Base-by-base conservation (phyloP, 30 jellyfish, hydroid and myxozoan genomes). In the Chironex yamaguchii region DNA sequence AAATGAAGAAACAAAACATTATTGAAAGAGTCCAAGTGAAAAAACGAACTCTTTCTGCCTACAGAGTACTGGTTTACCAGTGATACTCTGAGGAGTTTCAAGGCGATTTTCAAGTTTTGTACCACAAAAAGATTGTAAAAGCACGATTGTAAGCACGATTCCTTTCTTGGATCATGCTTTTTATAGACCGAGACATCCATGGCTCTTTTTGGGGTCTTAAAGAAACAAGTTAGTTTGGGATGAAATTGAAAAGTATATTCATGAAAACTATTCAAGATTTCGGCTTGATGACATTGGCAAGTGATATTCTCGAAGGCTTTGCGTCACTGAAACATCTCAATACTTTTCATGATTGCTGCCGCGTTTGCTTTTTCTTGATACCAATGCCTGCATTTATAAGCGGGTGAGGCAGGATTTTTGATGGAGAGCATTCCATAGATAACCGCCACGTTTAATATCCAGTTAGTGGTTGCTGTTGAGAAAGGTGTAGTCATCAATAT, bases 331-430 rank as follows among this genome's bases (percentile, higher is more conserved):
- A 26, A 51, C 58, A 49, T 23, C 53, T 75, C 88, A 17, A 75
- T 50, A 42, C 88, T 75, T 50, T 62, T 79, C 62, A 42, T 63
- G 14, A 62, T 29, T 29, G 80, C 81, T 6, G 62, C 62, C 29
- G 29, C 31, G 23, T 62, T 50, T 2, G 90, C 82, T 12, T 71
- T 62, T 36, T 79, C 82, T 23, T 54, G 65, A 79, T 22, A 79
- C 82, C 90, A 79, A 21, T 62, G 42, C 49, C 65, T 79, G 1
- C 82, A 71, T 62, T 21, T 53, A 36, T 79, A 79, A 20, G 83
- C 63, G 54, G 90, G 90, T 58, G 90, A 82, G 70, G 69, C 90
- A 6, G 50, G 90, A 52, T 81, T 81, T 25, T 42, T 11, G 76
- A 70, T 29, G 50, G 91, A 26, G 27, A 64, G 48, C 67, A 26